phyloP scores from a whole-genome alignment of 2,797 vertebrate species.

The Rhabdomys pumilio region DNA sequence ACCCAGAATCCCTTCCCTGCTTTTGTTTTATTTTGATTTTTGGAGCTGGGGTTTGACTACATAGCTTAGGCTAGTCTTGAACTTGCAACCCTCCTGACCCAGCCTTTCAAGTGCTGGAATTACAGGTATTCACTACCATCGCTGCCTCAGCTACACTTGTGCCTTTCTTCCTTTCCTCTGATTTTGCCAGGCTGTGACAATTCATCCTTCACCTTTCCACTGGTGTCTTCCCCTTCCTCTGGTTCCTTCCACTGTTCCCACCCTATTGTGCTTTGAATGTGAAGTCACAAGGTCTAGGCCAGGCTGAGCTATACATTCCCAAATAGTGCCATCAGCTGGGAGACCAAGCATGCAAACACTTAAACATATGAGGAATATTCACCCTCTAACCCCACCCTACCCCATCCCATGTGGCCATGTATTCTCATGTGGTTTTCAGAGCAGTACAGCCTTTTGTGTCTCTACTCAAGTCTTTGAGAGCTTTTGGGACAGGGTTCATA shows the following conservation, averaged over 20 bases:
- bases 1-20: background rate
- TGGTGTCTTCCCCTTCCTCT: background rate
- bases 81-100: background rate
- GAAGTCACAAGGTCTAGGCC: background rate
- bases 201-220: background rate
- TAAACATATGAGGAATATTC: background rate
- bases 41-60: background rate
- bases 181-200: background rate
- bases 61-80: background rate
- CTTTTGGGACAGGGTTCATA: background rate
- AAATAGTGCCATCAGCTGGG: background rate
- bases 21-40: background rate
- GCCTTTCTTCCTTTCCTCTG: background rate
- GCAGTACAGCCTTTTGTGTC: background rate
- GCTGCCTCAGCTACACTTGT: background rate
- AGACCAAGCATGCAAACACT: background rate
- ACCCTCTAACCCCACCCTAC: background rate
- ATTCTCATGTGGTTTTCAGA: fast-evolving
- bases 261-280: background rate
- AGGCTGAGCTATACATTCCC: background rate
- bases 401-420: fast-evolving
- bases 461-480: background rate
- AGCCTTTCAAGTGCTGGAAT: background rate
- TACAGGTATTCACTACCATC: background rate
- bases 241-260: background rate